Evolutionary conservation across 2,888 invertebrate genomes (phyloP).

Genomic region (Andrena chrysosceles): DNA sequence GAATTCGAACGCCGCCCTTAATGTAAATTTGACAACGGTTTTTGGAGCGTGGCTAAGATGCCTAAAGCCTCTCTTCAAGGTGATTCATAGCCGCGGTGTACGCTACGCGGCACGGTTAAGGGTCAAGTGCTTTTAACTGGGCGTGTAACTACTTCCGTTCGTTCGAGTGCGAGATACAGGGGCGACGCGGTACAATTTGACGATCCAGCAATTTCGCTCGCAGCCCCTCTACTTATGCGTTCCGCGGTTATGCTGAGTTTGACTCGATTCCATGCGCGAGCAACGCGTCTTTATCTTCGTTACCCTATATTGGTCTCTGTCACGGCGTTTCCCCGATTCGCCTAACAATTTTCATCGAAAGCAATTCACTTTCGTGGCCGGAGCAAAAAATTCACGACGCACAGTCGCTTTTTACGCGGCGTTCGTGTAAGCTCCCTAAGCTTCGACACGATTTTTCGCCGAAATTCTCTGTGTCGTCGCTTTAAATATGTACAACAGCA

Average conservation of each 20-base stretch:
- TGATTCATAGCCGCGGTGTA: conserved; percentile 48
- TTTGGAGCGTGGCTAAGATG: conserved; percentile 37
- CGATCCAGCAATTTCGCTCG: conserved; percentile 42
- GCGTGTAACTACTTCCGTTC: conserved; percentile 36
- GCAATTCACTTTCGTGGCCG: too few relatives aligned
- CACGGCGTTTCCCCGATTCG: too few relatives aligned
- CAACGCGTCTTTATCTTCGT: background rate
- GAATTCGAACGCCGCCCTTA: conserved; percentile 25
- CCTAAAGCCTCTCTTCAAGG: conserved; percentile 29
- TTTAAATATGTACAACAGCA: background rate
- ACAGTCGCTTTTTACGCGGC: background rate
- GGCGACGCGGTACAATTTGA: conserved; percentile 25
- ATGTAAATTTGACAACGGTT: conserved; percentile 43
- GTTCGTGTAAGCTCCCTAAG: background rate
- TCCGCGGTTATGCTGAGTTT: background rate
- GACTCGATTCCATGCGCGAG: background rate
- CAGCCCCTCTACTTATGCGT: background rate
- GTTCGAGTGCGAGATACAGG: conserved; percentile 22
- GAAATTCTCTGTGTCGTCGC: background rate
- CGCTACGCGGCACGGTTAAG: conserved; percentile 9
- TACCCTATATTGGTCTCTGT: background rate
- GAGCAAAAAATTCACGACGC: background rate
- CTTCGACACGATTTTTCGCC: background rate
- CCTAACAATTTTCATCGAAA: too few relatives aligned
- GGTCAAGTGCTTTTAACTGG: conserved; percentile 52